Evolutionary conservation across 2,888 invertebrate genomes (phyloP), one percentile per base, ranked within the genome.

Genomic region (Drosophila austrosaltans): DNA sequence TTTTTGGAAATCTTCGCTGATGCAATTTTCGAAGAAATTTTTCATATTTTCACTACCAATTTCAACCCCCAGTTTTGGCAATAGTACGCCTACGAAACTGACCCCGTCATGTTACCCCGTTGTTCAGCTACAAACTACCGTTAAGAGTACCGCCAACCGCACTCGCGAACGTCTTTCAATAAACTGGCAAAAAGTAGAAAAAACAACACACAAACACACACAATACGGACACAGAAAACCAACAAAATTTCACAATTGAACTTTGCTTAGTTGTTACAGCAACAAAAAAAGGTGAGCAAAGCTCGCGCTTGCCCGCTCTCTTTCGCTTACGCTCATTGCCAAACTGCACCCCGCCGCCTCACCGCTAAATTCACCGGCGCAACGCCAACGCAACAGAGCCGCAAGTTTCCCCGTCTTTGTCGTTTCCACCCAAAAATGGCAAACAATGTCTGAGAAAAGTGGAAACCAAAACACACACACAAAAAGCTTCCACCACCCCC

Each of bases 161-260:
- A 80, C 86, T 72, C 79, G 74, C 79, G 89, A 76, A 82, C 87
- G 81, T 82, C 86, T 80, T 88, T 79, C 82, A 80, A 74, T 66
- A 69, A 80, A 89, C 90, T 89, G 81, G 78, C 77, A 63, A 63
- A 75, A 60, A 48, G 22, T 48, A 12, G 48, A 64, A 76, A 57
- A 65, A 76, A 75, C 73, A 72, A 71, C 56, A 65, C 57, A 63
- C 72, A 62, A 72, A 44, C 70, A 68, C 73, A 65, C 64, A 63
- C 32, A 61, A 3, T 6, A 36, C 36, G 10, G 36, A 36, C 36
- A 36, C 36, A 74, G 54, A 28, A 44, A 36, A 62, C 56, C 63
- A 56, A n/a, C 63, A 63, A 63, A 59, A 69, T 56, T 64, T 72
- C 69, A 69, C 69, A 67, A 66, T 58, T 60, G 42, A 62, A 75